These are phyloP conservation scores for Danio kyathit DNA, from an alignment of 2,797 vertebrate genomes.

Conservation along the genomic window DNA sequence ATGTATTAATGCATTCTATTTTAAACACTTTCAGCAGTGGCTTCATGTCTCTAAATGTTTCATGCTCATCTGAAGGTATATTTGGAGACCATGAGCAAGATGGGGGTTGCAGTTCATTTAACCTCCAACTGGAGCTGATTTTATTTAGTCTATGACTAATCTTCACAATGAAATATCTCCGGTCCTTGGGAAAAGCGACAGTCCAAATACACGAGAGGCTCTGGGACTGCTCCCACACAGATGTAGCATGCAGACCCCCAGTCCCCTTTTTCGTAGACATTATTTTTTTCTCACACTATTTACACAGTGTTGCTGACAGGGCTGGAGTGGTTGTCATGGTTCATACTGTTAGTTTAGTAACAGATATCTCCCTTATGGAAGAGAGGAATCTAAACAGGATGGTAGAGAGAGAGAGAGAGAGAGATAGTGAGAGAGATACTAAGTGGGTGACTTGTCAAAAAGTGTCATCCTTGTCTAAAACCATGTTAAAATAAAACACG, in stretches of 20 bases:
- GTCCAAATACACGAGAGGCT: conserved; percentile 35
- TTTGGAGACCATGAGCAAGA: conserved; percentile 35
- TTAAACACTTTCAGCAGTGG: background rate
- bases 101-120: conserved; percentile 41
- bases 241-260: conserved; percentile 10
- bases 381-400: conserved; percentile 58
- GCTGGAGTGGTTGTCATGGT: conserved; percentile 31
- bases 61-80: conserved; percentile 39
- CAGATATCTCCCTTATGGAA: conserved; percentile 50
- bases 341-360: conserved; percentile 54
- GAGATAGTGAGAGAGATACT: background rate
- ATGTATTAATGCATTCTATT: conserved; percentile 10
- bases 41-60: conserved; percentile 31
- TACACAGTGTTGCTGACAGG: conserved; percentile 29
- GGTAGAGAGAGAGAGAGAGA: conserved; percentile 41
- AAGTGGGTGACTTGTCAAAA: conserved; percentile 36
- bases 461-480: conserved; percentile 10
- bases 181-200: conserved; percentile 54
- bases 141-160: conserved; percentile 55
- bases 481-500: background rate
- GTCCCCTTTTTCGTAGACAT: background rate
- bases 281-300: conserved; percentile 38
- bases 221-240: conserved; percentile 32
- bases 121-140: conserved; percentile 48
- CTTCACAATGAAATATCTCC: conserved; percentile 49